A percentile compares a stretch with the other conserved stretches of the same genome.
phyloP scores from a whole-genome alignment of 2,113 vertebrate genomes.

The Columba livia region DNA sequence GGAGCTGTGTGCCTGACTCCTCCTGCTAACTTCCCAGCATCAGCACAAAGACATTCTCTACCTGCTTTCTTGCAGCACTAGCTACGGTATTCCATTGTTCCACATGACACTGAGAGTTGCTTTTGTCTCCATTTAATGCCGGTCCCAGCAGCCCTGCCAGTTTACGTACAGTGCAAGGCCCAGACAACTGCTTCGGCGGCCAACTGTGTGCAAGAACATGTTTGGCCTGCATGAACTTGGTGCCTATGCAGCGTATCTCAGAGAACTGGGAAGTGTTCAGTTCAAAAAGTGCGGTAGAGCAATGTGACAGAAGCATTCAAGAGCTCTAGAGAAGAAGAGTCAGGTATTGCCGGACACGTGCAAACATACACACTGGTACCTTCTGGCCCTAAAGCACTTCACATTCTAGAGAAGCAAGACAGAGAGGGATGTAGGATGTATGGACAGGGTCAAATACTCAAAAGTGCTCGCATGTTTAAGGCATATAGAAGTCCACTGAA shows the following conservation, averaged over 20 bases:
- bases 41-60: constrained; percentile 26
- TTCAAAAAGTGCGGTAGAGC: background rate
- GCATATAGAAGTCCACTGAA: background rate
- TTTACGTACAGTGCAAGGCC: background rate
- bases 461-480: background rate
- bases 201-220: accelerated
- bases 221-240: background rate
- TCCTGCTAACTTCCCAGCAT: background rate
- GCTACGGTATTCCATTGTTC: background rate
- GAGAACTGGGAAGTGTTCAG: background rate
- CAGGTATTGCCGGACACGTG: background rate
- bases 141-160: background rate
- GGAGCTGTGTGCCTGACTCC: background rate
- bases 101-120: background rate
- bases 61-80: constrained; percentile 14
- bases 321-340: background rate
- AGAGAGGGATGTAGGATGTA: background rate
- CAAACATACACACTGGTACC: background rate
- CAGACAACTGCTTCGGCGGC: background rate
- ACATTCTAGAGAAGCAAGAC: background rate
- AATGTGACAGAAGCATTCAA: background rate
- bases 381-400: background rate
- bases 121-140: background rate
- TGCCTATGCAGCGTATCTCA: background rate
- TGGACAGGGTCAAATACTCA: background rate